Evolutionary conservation across 2,888 invertebrate genomes (phyloP), one percentile per base, ranked within the genome.

Genomic region (Caenorhabditis uteleia): DNA sequence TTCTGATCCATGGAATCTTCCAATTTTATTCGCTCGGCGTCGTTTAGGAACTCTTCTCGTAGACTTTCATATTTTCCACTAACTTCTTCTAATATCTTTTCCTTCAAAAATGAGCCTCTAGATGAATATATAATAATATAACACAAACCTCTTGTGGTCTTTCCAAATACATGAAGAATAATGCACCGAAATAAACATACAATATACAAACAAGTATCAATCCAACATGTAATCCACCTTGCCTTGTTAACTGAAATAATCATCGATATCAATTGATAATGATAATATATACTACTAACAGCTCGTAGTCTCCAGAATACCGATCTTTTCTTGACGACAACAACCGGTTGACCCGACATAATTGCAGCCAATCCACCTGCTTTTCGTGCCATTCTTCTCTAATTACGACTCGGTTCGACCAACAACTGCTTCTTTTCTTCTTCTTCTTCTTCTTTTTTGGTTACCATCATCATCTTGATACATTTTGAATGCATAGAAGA

Each of bases 161-260:
- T 45, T 79, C 79, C 27, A 73, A 38, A 20, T 53, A 40, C 48
- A 65, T 64, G 54, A 79, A 77, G 7, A 79, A 44, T 1, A 70
- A 29, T 7, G 78, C 76, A 1, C 79, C 79, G 2, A 67, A 16
- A 43, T 69, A 53, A 6, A 77, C 71, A 47, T 79, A 79, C 18
- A 68, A 20, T 14, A 70, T 47, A 31, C 77, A 78, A 4, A 70
- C 56, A 29, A 74, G 18, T 36, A 76, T 61, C 8, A 79, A 44
- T 14, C 72, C 74, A 18, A 69, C 51, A 40, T 79, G 79, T n/a
- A 70, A 68, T 31, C 69, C 69, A 31, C 64, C 58, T 45, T 59
- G 54, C 16, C 49, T 42, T 8, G 56, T 48, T 1, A 66, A 27
- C 60, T 48, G 46, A 20, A 53, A 60, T 14, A 18, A 43, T 43